Evolutionary conservation across 2,113 vertebrate species (phyloP), one percentile per base, ranked within the genome.

Genomic region (Oncorhynchus keta): DNA sequence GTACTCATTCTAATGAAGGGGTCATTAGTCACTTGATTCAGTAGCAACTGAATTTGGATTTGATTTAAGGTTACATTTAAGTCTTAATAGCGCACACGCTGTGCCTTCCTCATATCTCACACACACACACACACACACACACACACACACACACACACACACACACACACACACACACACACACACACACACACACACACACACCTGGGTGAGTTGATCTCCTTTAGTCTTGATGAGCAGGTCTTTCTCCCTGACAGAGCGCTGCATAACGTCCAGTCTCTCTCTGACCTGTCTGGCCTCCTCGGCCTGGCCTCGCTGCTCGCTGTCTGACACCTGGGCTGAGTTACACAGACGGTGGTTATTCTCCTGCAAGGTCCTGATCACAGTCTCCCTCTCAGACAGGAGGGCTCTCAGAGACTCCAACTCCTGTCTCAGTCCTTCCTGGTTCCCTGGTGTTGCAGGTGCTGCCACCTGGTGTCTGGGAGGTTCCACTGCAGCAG

Each of bases 221-320:
- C 96, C 95, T 90, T 96, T 97, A 80, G 93, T 95, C 92, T 99
- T 99, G 91, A 99, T 98, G 74, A 99, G 88, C 71, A 99, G 90
- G 86, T 99, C 98, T 84, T 99, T 99, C 82, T 98, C 98, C 79
- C 93, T 92, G 39, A 97, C 93, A 0, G 95, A 95, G 35, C 94
- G 95, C 81, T 97, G 97, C n/a, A 98, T 85, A 13, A 93, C 78
- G 14, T 96, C 97, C 2, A 95, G 90, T 73, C 93, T 94, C 72
- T 95, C 96, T 75, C 84, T 92, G 2, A 95, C 85, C 81, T 94
- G 95, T 73, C 90, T 94, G 0, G 93, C 81, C 88, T 97, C 95
- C 66, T 92, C 93, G 0, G 91, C 93, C 0, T 95, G 95, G 72
- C 80, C 91, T 69, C 90, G 94, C 69, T 95, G 94, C 79, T 94